Evolutionary conservation across 2,797 vertebrate genomes (phyloP), one percentile per base, ranked within the genome.

Genomic region (Hyperoplus lanceolatus): DNA sequence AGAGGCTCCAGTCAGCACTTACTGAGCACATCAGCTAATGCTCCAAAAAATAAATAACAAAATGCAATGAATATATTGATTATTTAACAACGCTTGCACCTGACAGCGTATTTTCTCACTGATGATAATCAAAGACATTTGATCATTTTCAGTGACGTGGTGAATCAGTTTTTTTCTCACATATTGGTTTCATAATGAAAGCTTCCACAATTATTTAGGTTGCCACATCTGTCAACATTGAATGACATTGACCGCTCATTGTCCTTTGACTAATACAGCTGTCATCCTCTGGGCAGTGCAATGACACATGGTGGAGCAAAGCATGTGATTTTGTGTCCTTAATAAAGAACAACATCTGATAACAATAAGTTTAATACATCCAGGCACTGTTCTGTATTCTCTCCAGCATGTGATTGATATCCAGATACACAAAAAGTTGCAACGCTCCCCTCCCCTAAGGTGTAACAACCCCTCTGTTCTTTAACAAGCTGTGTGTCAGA

Each of bases 1-100:
- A 87, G 75, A 90, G 76, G 72, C 78, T 75, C 45, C 82, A 91
- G 84, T 94, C 94, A 93, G 94, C 92, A 83, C 84, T 91, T 79
- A 79, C 69, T 49, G 68, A 66, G 82, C 77, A 83, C 61, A 75
- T 82, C 84, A 79, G 72, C 59, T 73, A 85, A 83, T 81, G 79
- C 70, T 75, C 61, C 50, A 63, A 75, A 39, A 46, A 62, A 10
- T 46, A 51, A 73, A n/a, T 3, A 54, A 60, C 59, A 42, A 11
- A 53, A 46, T 15, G 53, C 61, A 79, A 56, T 16, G 63, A 70
- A 54, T 48, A 51, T 68, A 45, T 66, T 9, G 16, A 67, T 80
- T 61, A 60, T 42, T 63, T 4, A 38, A 45, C 38, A 74, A 61
- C 48, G 55, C 38, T 16, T 56, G 53, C 62, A 58, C 56, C 39